Conservation (phyloP, 2,888 invertebrate species). For the Drosophila paramelanica region DNA sequence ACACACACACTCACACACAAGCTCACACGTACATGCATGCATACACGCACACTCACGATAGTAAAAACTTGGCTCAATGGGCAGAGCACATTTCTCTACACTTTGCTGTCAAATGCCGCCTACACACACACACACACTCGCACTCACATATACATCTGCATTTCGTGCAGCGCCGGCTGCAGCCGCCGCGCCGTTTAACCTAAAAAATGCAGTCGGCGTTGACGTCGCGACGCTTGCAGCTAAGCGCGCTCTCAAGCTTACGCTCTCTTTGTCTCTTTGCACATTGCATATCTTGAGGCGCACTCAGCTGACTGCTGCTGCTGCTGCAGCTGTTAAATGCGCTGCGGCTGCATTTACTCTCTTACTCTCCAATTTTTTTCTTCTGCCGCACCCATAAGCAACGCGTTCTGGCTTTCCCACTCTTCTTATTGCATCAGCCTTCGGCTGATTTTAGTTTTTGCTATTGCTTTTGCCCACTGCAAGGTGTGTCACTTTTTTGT, state of each 20-base stretch:
- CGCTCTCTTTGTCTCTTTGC: slow-evolving; percentile 26
- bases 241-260: slow-evolving; percentile 45
- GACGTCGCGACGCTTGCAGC: slow-evolving; percentile 46
- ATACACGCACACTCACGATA: slow-evolving; percentile 46
- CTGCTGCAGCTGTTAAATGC: slow-evolving; percentile 34
- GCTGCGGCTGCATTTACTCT: slow-evolving; percentile 44
- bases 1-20: slow-evolving; percentile 11
- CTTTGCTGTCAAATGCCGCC: slow-evolving; percentile 73
- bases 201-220: slow-evolving; percentile 63
- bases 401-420: slow-evolving; percentile 17
- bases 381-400: slow-evolving; percentile 78
- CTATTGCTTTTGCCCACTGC: slow-evolving; percentile 29
- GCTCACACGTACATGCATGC: slow-evolving; percentile 13
- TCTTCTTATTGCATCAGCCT: slow-evolving; percentile 17
- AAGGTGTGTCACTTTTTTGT: slow-evolving; percentile 82
- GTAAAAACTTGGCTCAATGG: slow-evolving; percentile 73
- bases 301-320: slow-evolving; percentile 53
- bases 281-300: slow-evolving; percentile 72
- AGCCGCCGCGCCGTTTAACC: slow-evolving; percentile 74
- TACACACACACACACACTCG: slow-evolving; percentile 49
- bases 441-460: slow-evolving; percentile 37
- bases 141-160: slow-evolving; percentile 32
- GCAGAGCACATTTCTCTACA: slow-evolving; percentile 70
- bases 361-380: slow-evolving; percentile 27
- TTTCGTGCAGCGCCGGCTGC: slow-evolving; percentile 71